Evolutionary conservation across 2,113 vertebrate species (phyloP).

Genomic region (Danionella cerebrum): DNA sequence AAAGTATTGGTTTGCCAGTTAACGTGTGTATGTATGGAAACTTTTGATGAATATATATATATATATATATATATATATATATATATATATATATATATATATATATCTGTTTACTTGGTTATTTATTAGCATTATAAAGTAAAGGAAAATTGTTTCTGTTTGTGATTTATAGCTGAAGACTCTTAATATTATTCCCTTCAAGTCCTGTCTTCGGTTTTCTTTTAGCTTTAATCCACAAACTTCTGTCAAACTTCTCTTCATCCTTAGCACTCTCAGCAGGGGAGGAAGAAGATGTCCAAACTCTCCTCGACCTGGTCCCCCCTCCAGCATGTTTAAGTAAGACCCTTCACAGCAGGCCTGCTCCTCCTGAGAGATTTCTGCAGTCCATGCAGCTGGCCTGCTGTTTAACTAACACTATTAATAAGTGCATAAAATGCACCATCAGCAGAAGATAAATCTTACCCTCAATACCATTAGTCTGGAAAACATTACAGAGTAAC

Average conservation of each 20-base stretch:
- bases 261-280: slow-evolving; percentile 34
- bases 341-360: slow-evolving; percentile 28
- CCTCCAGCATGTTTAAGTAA: neutral
- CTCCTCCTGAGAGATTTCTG: slow-evolving; percentile 21
- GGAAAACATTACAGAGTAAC: slow-evolving; percentile 31
- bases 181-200: too few relatives aligned
- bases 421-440: slow-evolving; percentile 59
- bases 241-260: slow-evolving; percentile 20
- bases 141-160: too few relatives aligned
- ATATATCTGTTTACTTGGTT: too few relatives aligned
- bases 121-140: too few relatives aligned
- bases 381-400: slow-evolving; percentile 37
- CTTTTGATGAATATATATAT: too few relatives aligned
- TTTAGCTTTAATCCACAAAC: neutral
- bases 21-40: neutral
- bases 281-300: slow-evolving; percentile 28
- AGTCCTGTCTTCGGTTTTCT: neutral
- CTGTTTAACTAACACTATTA: slow-evolving; percentile 56
- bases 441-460: slow-evolving; percentile 51
- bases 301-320: slow-evolving; percentile 18
- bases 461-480: slow-evolving; percentile 61
- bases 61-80: too few relatives aligned
- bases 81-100: too few relatives aligned
- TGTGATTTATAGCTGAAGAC: too few relatives aligned
- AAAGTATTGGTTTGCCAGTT: too few relatives aligned